Evolutionary conservation across 2,113 vertebrate genomes (phyloP).

Genomic region (Pundamilia nyererei): DNA sequence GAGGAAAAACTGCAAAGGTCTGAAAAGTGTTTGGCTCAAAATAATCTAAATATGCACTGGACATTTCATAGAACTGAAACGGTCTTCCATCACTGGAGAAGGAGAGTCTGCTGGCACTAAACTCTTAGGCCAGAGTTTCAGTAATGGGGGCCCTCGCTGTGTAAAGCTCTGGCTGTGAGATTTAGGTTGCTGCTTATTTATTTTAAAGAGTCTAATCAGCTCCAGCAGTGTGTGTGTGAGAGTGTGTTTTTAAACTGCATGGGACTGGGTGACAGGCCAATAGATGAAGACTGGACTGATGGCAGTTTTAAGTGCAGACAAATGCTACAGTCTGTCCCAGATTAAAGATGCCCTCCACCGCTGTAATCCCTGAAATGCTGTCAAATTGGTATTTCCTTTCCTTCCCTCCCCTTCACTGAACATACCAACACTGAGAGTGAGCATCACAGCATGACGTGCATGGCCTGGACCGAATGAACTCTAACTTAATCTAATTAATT

Average conservation of each 20-base stretch:
- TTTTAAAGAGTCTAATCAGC: slow-evolving; percentile 52
- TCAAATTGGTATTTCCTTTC: slow-evolving; percentile 60
- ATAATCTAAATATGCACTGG: not conserved
- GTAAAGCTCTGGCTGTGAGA: slow-evolving; percentile 38
- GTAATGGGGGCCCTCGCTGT: slow-evolving; percentile 39
- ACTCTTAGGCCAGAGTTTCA: slow-evolving; percentile 9
- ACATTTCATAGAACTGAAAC: not conserved
- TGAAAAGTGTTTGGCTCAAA: not conserved
- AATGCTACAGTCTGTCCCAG: slow-evolving; percentile 58
- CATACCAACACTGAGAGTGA: not conserved
- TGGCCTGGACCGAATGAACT: not conserved
- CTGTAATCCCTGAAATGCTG: slow-evolving; percentile 55
- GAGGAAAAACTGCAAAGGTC: not conserved
- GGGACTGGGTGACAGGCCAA: not conserved
- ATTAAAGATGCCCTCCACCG: slow-evolving; percentile 57
- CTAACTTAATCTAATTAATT: not conserved
- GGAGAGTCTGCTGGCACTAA: slow-evolving; percentile 29
- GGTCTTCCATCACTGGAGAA: not conserved
- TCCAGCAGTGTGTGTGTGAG: slow-evolving; percentile 11
- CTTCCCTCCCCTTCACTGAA: not conserved
- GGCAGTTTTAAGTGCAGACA: slow-evolving; percentile 58
- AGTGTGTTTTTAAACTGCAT: not conserved
- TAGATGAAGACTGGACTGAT: slow-evolving; percentile 5
- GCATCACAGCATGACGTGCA: not conserved
- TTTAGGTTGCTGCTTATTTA: slow-evolving; percentile 47